Percentiles rank a stretch among this genome's conserved stretches.
These are phyloP conservation scores for Neomicropteryx cornuta DNA, from an alignment of 1,140 invertebrate species.

Conservation along the genomic window DNA sequence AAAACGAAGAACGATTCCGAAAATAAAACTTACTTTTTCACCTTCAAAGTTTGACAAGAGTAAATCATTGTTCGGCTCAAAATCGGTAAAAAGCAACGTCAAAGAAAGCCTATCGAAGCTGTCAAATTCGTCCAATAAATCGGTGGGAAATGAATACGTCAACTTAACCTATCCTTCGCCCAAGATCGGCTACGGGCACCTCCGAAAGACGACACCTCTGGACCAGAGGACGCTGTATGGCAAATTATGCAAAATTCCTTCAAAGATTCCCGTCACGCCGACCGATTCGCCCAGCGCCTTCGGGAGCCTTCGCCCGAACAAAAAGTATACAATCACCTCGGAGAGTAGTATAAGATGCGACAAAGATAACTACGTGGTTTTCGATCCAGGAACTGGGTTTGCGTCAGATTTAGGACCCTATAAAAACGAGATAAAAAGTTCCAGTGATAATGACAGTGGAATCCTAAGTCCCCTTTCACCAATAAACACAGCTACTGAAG, in stretches of 20 bases:
- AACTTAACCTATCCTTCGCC: conserved; percentile 33
- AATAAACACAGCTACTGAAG: conserved; percentile 26
- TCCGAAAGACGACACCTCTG: conserved; percentile 24
- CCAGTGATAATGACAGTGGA: conserved; percentile 45
- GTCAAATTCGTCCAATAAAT: conserved; percentile 6
- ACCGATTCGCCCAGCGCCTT: conserved; percentile 35
- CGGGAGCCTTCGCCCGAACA: conserved; percentile 36
- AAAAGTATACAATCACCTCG: conserved; percentile 39
- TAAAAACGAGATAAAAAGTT: conserved; percentile 22
- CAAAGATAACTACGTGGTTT: conserved; percentile 40
- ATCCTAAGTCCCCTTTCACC: conserved; percentile 46
- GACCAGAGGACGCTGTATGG: conserved; percentile 29
- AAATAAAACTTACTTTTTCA: conserved; percentile 35
- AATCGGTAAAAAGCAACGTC: conserved; percentile 10
- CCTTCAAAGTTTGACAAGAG: conserved; percentile 26
- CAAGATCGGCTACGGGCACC: no score
- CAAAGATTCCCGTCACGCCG: conserved; percentile 37
- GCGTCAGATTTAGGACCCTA: no score
- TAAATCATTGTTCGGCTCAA: conserved; percentile 31
- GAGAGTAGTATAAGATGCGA: conserved; percentile 37
- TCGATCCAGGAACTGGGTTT: conserved; percentile 36
- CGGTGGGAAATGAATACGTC: conserved; percentile 35
- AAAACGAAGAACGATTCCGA: conserved; percentile 20
- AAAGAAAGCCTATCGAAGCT: conserved; percentile 6
- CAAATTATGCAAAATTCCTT: conserved; percentile 35